Evolutionary conservation across 2,113 vertebrate genomes (phyloP), one percentile per base, ranked within the genome.

Genomic region (Dipodomys spectabilis): DNA sequence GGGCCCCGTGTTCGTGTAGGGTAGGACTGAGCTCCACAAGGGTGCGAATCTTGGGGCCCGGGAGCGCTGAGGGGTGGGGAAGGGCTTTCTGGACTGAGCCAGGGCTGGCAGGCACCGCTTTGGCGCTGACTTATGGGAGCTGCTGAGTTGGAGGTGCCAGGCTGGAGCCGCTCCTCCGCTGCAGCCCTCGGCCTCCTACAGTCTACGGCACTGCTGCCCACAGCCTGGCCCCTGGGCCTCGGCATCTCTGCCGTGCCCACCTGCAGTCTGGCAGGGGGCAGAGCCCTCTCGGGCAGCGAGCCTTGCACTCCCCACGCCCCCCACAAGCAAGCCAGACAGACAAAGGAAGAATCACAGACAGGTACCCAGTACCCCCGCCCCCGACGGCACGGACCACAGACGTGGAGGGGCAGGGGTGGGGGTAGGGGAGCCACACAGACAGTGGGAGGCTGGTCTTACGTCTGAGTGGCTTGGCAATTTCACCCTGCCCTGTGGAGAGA

Each of bases 401-500:
- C 97, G 96, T 94, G 79, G 82, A 97, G 90, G 94, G 94, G 94
- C 11, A 92, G 93, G 94, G 18, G 78, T 45, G 35, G 57, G 91
- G 32, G 82, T 9, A 39, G 65, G 65, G 96, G 96, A 95, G 97
- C 95, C 97, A 98, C 97, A 98, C 97, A 97, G 97, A 97, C 96
- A 96, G 95, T 90, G 96, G 96, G 92, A 89, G 90, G 87, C 92
- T 4, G 39, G 97, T 95, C 98, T 98, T 98, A 98, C 98, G 98
- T 98, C 98, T 97, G 98, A 98, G 98, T 98, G 98, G 98, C 98
- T 98, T 98, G 98, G 98, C 94, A 98, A 93, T 98, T 98, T 98
- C 98, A 97, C 98, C 98, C 98, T 98, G 98, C 98, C 98, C 98
- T 98, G 98, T 96, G 98, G 96, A 98, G 97, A 98, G 97, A 98